Base-by-base conservation (phyloP, 2,113 vertebrate species). In the Ovis canadensis region DNA sequence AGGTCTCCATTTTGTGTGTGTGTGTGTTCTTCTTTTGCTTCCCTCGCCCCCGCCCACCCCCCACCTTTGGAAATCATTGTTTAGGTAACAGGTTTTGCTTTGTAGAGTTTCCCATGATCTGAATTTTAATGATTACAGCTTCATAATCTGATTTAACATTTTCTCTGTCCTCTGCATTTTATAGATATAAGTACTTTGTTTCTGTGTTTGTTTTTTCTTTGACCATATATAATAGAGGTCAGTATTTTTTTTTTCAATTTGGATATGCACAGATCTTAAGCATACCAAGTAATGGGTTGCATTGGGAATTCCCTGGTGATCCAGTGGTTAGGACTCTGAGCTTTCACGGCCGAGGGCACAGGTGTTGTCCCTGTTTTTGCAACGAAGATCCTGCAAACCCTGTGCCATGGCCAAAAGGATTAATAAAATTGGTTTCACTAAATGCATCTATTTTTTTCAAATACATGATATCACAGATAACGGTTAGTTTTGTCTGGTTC, bases 1-100 rank as follows among this genome's bases (percentile, higher is more conserved):
- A 90, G 40, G 16, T 57, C 71, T 88, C 50, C 45, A 29, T 91
- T 85, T 86, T 21, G 8, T 45, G 0, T 52, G 54, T 54, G 15
- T 48, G 17, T 36, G 0, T 36, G 8, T 71, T 92, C 43, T 71
- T 92, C 43, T 45, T 57, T 71, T 25, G 11, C 19, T n/a, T 71
- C 9, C 31, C 17, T 36, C 0, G 1, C 4, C 2, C 64, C 64
- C 0, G 0, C 8, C 33, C 8, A 2, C 33, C 17, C 7, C 33
- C 8, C 8, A 10, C n/a, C 33, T 67, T 67, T 74, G 31, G 40
- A 90, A n/a, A 62, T 90, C 36, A 5, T 23, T 43, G 25, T 60
- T 43, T 85, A 33, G 29, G n/a, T 45, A 52, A 48, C 17, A 25
- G 25, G 23, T 60, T 25, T 88, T 82, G 25, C 57, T 48, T 81